Percentiles rank a stretch among this genome's conserved stretches.
phyloP scores from a whole-genome alignment of 92 coral and sea anemone species.

The Porites cylindrica region DNA sequence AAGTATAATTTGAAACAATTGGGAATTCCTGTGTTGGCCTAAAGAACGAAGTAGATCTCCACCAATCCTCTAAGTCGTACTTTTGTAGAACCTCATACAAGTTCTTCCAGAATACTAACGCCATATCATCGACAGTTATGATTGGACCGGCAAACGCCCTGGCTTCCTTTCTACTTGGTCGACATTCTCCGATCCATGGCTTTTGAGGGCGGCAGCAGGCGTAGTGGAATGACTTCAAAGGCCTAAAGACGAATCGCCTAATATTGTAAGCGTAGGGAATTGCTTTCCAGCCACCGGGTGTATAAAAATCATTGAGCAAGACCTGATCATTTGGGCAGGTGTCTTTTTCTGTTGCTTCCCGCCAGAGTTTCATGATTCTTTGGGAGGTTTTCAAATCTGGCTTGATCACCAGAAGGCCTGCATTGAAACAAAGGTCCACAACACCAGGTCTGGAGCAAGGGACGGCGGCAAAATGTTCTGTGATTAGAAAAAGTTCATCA shows the following conservation, averaged over 20 bases:
- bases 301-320: background rate
- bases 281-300: background rate
- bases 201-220: constrained; percentile 67
- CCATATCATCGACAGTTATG: constrained; percentile 51
- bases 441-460: constrained; percentile 75
- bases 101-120: constrained; percentile 81
- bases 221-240: constrained; percentile 79
- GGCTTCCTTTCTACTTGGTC: constrained; percentile 83
- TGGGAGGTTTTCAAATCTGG: constrained; percentile 32
- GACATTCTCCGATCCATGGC: constrained; percentile 31
- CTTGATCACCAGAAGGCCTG: constrained; percentile 67
- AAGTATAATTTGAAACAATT: background rate
- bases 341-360: constrained; percentile 25
- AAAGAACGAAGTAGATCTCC: constrained; percentile 70
- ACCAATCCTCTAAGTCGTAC: constrained; percentile 80
- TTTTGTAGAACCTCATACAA: constrained; percentile 73
- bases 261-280: constrained; percentile 76
- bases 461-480: constrained; percentile 32
- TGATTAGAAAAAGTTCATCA: constrained; percentile 74
- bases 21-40: constrained; percentile 44
- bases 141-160: constrained; percentile 68
- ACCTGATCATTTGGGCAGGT: constrained; percentile 69
- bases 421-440: constrained; percentile 79
- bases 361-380: constrained; percentile 7
- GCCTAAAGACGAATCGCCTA: constrained; percentile 60